Evolutionary conservation across 2,113 vertebrate genomes (phyloP).

Genomic region (Phoenicopterus ruber): DNA sequence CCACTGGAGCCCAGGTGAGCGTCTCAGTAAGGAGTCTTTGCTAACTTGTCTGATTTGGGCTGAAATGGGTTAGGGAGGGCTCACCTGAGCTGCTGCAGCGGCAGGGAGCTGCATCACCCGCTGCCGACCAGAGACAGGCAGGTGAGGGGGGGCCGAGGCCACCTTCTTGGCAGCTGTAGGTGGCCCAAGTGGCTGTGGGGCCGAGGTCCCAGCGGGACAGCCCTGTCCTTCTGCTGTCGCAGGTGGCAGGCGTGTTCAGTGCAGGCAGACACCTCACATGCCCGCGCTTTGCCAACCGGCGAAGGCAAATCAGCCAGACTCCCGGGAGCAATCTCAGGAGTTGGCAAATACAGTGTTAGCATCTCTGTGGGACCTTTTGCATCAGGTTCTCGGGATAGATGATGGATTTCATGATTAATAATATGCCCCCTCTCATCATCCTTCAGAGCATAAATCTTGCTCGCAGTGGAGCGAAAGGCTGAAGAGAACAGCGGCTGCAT

Average conservation of each 20-base stretch:
- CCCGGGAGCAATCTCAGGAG: neutral
- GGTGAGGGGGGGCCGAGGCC: neutral
- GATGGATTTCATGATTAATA: neutral
- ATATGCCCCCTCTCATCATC: neutral
- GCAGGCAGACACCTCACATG: neutral
- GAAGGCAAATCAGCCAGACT: neutral
- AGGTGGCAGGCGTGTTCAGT: neutral
- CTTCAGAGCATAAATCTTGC: neutral
- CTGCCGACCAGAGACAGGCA: neutral
- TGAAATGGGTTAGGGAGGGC: neutral
- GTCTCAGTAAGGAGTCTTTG: neutral
- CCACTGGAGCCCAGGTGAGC: neutral
- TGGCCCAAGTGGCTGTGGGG: neutral
- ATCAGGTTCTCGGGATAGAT: neutral
- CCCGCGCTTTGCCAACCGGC: rapidly evolving
- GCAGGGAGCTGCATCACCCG: neutral
- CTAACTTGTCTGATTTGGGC: neutral
- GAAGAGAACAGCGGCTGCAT: neutral
- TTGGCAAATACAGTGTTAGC: neutral
- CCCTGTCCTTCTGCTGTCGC: neutral
- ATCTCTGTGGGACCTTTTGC: neutral
- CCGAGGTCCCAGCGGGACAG: neutral
- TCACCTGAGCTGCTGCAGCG: neutral
- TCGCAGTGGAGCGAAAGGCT: neutral
- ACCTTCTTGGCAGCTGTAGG: neutral